phyloP scores from a whole-genome alignment of 2,888 invertebrate species.

The Micropterix aruncella region DNA sequence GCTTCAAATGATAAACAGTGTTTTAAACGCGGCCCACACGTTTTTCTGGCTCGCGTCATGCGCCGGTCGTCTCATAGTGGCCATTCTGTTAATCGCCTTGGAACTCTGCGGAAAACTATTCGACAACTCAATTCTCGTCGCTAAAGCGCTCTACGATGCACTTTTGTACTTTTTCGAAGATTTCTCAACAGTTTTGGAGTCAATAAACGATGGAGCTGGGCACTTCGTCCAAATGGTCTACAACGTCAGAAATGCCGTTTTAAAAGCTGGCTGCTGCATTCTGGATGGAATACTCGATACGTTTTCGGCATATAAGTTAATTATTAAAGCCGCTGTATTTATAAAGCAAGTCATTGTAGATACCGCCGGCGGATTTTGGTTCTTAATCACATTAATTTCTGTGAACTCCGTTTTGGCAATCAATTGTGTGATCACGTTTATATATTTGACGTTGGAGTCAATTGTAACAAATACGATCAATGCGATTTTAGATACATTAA shows the following conservation, averaged over 20 bases:
- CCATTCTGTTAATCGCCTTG: no score
- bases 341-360: background rate
- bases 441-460: background rate
- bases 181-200: background rate
- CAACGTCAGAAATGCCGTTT: background rate
- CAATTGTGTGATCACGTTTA: background rate
- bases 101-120: background rate
- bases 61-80: no score
- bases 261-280: background rate
- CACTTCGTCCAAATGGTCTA: background rate
- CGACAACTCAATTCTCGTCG: background rate
- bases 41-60: no score
- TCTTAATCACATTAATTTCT: background rate
- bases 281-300: background rate
- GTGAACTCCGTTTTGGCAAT: background rate
- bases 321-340: background rate
- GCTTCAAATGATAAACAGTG: no score
- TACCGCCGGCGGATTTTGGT: background rate
- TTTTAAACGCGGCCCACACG: no score
- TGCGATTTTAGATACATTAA: background rate
- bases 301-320: background rate
- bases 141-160: background rate
- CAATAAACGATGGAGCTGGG: background rate
- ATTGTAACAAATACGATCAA: background rate
- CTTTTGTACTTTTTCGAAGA: background rate